A percentile compares a stretch with the other conserved stretches of the same genome.
Evolutionary conservation across 2,888 invertebrate species (phyloP).

Genomic region (Lamproptera curius): DNA sequence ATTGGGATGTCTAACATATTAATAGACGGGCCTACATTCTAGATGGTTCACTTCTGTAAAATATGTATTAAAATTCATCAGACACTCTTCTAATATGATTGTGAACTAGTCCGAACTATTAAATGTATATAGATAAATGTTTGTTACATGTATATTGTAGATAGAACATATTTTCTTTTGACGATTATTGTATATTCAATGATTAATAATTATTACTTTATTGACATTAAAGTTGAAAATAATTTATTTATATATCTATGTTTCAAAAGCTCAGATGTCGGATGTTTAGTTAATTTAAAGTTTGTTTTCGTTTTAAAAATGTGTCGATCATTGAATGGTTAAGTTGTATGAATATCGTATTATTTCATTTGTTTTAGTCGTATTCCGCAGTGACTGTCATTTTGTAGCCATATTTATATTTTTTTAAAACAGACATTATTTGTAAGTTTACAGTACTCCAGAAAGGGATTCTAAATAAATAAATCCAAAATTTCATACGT

Average conservation of each 20-base stretch:
- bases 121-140: conserved; percentile 77
- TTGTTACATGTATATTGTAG: conserved; percentile 78
- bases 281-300: conserved; percentile 27
- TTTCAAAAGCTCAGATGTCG: conserved; percentile 60
- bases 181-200: conserved; percentile 68
- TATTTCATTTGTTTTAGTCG: conserved; percentile 49
- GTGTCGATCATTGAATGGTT: conserved; percentile 49
- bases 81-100: conserved; percentile 63
- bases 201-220: conserved; percentile 62
- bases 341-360: conserved; percentile 51
- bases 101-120: conserved; percentile 74
- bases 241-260: conserved; percentile 62
- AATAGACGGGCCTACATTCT: conserved; percentile 31
- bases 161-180: conserved; percentile 74
- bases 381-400: conserved; percentile 55
- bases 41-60: conserved; percentile 54
- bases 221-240: conserved; percentile 57
- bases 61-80: conserved; percentile 51
- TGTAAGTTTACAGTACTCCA: conserved; percentile 74
- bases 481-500: conserved; percentile 54
- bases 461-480: conserved; percentile 76
- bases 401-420: conserved; percentile 74
- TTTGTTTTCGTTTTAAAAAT: conserved; percentile 41
- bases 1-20: conserved; percentile 34
- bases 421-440: conserved; percentile 67